Evolutionary conservation across 2,888 invertebrate genomes (phyloP), one percentile per base, ranked within the genome.

Genomic region (Theretra japonica): DNA sequence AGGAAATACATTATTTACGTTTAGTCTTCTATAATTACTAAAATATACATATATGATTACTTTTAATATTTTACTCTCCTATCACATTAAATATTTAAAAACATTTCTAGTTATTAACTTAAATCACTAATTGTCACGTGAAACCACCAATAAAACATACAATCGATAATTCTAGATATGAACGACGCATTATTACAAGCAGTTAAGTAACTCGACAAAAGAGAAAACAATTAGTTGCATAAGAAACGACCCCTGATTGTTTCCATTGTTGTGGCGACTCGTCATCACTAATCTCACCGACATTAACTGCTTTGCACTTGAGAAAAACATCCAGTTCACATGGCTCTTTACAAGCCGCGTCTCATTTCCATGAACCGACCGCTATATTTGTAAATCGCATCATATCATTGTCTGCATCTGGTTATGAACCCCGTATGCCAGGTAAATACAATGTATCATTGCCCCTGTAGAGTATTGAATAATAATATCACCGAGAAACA

Each of bases 161-260:
- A 62, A 62, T 41, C 1, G 21, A 11, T 30, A 33, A 30, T 62
- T 41, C 60, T 5, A 11, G 11, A 41, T n/a, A n/a, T 30, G 3
- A 11, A 62, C 33, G 21, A 21, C n/a, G 53, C 7, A 15, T 21
- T 62, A n/a, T 62, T 21, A 41, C 33, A 1, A 17, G 28, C 21
- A 15, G 15, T 8, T 41, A 33, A 62, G 8, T 60, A 30, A 60
- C 60, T 19, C 30, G 30, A 60, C 62, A 62, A 41, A n/a, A 15
- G 15, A 41, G 21, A 62, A 25, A 59, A 28, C 62, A 62, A 62
- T 62, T 62, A 62, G 33, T 62, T 62, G 21, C 41, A 41, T 62
- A 62, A 41, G 21, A 62, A 33, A 41, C 28, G 41, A 33, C 19
- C 21, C 8, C 11, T 33, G 21, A 62, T 33, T 23, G 62, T n/a